These are phyloP conservation scores for Scomber scombrus DNA, from an alignment of 2,113 vertebrate genomes.

Conservation along the genomic window DNA sequence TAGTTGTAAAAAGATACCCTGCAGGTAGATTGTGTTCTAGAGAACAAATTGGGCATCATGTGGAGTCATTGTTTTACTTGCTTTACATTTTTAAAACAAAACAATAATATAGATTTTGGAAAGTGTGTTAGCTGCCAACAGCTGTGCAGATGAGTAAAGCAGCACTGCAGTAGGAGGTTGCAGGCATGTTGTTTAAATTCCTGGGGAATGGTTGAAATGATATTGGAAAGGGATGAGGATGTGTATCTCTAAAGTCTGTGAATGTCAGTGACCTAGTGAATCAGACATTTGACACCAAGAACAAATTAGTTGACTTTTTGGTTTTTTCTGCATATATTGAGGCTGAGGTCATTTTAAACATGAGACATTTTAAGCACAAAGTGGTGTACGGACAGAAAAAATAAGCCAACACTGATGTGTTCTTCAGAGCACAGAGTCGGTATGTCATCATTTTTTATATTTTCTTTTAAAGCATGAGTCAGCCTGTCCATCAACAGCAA, in stretches of 20 bases:
- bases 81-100: no score
- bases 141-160: no score
- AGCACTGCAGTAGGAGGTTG: no score
- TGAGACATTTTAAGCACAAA: constrained; percentile 10
- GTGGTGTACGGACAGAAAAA: constrained; percentile 26
- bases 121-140: no score
- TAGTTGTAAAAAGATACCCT: no score
- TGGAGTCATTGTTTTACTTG: no score
- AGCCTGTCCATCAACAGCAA: constrained; percentile 56
- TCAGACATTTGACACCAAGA: constrained; percentile 4
- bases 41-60: no score
- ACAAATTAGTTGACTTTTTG: not conserved
- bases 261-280: not conserved
- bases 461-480: constrained; percentile 48
- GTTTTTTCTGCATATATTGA: not conserved
- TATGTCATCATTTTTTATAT: constrained; percentile 1
- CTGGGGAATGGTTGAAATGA: not conserved
- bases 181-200: not conserved
- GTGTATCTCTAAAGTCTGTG: no score
- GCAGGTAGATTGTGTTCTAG: no score
- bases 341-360: constrained; percentile 21
- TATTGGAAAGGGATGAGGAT: not conserved
- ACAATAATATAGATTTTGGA: no score
- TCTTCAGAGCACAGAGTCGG: constrained; percentile 25
- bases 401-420: constrained; percentile 5